Percentiles rank a stretch among this genome's conserved stretches.
Evolutionary conservation across 2,113 vertebrate species (phyloP).

Genomic region (Antechinus stuartii): DNA sequence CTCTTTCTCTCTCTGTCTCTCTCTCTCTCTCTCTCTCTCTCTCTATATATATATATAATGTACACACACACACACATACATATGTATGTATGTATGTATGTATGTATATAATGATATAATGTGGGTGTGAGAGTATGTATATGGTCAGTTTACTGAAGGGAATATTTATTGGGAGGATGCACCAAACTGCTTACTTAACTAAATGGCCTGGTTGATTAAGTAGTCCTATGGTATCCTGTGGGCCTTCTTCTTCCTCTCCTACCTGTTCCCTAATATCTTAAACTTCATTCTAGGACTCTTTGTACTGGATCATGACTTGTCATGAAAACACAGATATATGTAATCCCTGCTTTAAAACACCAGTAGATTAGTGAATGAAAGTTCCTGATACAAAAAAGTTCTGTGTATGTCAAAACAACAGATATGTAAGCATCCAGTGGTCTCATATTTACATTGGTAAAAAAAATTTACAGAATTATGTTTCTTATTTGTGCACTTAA

Average conservation of each 20-base stretch:
- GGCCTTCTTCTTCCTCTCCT: neutral
- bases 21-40: neutral
- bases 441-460: slow-evolving; percentile 30
- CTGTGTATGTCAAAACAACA: slow-evolving; percentile 26
- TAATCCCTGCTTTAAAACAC: slow-evolving; percentile 35
- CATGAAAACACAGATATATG: slow-evolving; percentile 44
- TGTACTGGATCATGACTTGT: slow-evolving; percentile 56
- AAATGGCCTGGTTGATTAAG: neutral
- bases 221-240: neutral
- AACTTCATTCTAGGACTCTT: slow-evolving; percentile 27
- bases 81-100: too few species aligned
- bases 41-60: too few species aligned
- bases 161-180: neutral
- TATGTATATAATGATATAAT: too few species aligned
- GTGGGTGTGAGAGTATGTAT: too few species aligned
- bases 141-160: neutral
- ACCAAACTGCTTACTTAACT: neutral
- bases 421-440: slow-evolving; percentile 11
- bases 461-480: slow-evolving; percentile 16
- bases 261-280: neutral
- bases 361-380: slow-evolving; percentile 56
- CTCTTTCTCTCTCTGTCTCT: neutral
- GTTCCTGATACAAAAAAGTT: slow-evolving; percentile 35
- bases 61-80: too few species aligned
- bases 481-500: neutral